These are phyloP conservation scores for Epizoanthus scotinus DNA, from an alignment of 92 coral and sea anemone genomes.

Conservation along the genomic window DNA sequence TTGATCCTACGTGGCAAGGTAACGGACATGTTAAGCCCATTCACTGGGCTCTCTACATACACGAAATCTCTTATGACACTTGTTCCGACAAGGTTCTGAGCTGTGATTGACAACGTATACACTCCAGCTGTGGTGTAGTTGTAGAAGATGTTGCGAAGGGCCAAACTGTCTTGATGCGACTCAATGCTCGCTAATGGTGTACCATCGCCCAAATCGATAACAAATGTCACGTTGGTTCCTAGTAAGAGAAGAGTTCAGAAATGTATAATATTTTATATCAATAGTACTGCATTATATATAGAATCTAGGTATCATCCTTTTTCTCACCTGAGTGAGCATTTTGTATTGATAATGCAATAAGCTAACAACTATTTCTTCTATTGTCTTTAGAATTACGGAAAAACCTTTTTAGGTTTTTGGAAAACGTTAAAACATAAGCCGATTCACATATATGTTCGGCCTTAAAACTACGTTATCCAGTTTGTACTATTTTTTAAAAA, in stretches of 20 bases:
- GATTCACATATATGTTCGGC: too few relatives aligned
- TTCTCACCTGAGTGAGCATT: too few relatives aligned
- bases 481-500: too few relatives aligned
- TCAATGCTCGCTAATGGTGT: constrained; percentile 3
- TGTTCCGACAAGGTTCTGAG: constrained; percentile 46
- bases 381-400: too few relatives aligned
- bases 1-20: constrained; percentile 21
- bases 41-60: constrained; percentile 27
- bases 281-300: not conserved
- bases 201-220: constrained; percentile 38
- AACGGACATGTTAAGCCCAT: constrained; percentile 29
- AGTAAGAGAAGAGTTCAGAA: not conserved
- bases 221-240: constrained; percentile 63
- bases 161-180: constrained; percentile 17
- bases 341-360: too few relatives aligned
- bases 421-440: too few relatives aligned
- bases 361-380: too few relatives aligned
- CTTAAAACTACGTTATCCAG: too few relatives aligned
- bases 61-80: constrained; percentile 20
- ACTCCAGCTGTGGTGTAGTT: constrained; percentile 36
- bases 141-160: constrained; percentile 23
- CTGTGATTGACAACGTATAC: constrained; percentile 26
- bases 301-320: too few relatives aligned
- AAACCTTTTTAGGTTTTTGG: too few relatives aligned
- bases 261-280: not conserved